Conservation (phyloP, 2,888 invertebrate genomes). For the Carcina quercana region DNA sequence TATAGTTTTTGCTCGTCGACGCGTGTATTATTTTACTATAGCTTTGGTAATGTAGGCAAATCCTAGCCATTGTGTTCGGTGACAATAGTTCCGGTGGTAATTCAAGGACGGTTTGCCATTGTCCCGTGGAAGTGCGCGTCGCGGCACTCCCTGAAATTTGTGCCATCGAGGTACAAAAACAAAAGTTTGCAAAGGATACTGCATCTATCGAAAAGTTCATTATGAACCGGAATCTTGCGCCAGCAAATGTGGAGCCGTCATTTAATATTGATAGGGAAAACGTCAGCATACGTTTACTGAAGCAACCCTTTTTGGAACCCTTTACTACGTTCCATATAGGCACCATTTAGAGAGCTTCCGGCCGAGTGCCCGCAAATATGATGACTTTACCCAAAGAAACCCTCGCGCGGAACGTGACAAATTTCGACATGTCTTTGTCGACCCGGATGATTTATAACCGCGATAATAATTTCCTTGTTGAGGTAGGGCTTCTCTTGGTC, state of each 20-base stretch:
- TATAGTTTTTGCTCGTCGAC: conserved; percentile 33
- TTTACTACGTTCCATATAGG: too few species aligned
- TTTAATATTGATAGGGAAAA: not conserved
- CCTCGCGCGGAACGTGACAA: conserved; percentile 25
- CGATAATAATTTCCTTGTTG: conserved; percentile 61
- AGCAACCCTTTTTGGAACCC: not conserved
- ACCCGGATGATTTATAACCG: conserved; percentile 46
- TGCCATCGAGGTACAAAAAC: too few species aligned
- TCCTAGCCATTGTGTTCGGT: conserved; percentile 57
- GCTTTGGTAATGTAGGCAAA: conserved; percentile 56
- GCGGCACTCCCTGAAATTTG: conserved; percentile 26
- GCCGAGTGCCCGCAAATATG: conserved; percentile 5
- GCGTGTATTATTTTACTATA: conserved; percentile 38
- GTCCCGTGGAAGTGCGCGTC: conserved; percentile 37
- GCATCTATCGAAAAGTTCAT: too few species aligned
- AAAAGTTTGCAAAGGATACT: too few species aligned
- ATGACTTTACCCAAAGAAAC: conserved; percentile 6
- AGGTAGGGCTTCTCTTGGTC: conserved; percentile 48
- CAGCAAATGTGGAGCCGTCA: too few species aligned
- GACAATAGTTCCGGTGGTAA: conserved; percentile 65
- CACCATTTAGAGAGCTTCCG: too few species aligned
- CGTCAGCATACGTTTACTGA: not conserved
- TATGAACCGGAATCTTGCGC: too few species aligned
- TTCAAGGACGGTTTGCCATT: conserved; percentile 62
- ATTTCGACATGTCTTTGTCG: conserved; percentile 39